A percentile compares a stretch with the other conserved stretches of the same genome.
phyloP scores from a whole-genome alignment of 2,888 invertebrate species.

The Cheilosia grossa region DNA sequence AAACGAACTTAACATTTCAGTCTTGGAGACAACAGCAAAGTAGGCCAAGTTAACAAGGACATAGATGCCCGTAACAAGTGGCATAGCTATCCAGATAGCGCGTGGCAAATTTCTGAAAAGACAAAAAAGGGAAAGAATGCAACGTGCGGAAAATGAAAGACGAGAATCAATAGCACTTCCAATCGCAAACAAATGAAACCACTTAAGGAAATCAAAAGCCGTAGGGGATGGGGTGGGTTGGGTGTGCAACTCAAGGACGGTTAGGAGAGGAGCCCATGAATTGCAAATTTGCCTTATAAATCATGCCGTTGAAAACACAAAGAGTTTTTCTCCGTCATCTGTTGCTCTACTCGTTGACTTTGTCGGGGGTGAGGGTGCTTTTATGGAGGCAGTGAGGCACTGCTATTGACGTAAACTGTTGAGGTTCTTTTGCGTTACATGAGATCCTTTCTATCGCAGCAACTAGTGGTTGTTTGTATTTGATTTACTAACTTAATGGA shows the following conservation, averaged over 20 bases:
- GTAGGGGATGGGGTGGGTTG: constrained; percentile 1
- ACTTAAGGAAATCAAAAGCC: constrained; percentile 70
- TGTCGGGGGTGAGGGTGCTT: not conserved
- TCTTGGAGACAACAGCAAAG: constrained; percentile 92
- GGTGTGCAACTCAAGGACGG: constrained; percentile 13
- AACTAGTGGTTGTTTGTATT: constrained; percentile 63
- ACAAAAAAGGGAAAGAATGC: constrained; percentile 20
- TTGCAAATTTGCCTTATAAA: constrained; percentile 58
- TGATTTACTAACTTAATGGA: not conserved
- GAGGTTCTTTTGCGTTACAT: constrained; percentile 39
- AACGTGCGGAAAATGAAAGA: constrained; percentile 21
- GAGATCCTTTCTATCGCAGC: constrained; percentile 49
- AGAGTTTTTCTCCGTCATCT: constrained; percentile 56
- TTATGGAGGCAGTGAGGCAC: constrained; percentile 3
- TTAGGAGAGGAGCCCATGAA: constrained; percentile 52
- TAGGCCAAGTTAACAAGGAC: constrained; percentile 96
- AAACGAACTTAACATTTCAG: constrained; percentile 91
- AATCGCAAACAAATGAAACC: constrained; percentile 71
- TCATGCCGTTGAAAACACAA: constrained; percentile 48
- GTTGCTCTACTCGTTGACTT: constrained; percentile 31
- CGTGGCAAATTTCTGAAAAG: constrained; percentile 92
- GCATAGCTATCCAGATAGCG: constrained; percentile 97
- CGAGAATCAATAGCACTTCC: constrained; percentile 64
- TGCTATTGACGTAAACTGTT: constrained; percentile 51
- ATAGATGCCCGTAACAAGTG: constrained; percentile 94